phyloP scores from a whole-genome alignment of 1,140 invertebrate species.

The Meloidogyne hapla region DNA sequence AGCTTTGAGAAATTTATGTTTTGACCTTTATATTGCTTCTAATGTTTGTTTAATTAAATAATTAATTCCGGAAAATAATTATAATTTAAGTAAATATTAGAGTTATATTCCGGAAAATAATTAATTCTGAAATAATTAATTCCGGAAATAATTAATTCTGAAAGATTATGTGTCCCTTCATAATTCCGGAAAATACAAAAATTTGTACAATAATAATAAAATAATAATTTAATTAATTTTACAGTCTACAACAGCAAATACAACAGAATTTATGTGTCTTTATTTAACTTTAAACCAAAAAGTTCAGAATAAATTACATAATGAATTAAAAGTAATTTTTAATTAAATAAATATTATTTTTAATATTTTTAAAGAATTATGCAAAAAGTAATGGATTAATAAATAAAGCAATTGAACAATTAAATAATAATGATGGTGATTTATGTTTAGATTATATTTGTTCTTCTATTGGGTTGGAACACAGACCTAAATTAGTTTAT shows the following conservation, averaged over 20 bases:
- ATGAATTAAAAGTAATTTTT: constrained; percentile 26
- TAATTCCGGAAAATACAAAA: background rate
- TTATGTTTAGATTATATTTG: constrained; percentile 7
- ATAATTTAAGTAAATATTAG: too few relatives aligned
- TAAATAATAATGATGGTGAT: constrained; percentile 4
- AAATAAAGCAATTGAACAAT: background rate
- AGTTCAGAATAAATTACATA: constrained; percentile 12
- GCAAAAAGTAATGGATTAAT: background rate
- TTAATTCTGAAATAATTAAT: too few relatives aligned
- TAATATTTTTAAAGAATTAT: constrained; percentile 10
- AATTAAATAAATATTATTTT: background rate
- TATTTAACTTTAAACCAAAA: constrained; percentile 28
- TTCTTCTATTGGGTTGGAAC: constrained; percentile 18
- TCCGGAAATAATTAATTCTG: too few relatives aligned
- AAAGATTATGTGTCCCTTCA: too few relatives aligned
- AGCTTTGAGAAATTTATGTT: constrained; percentile 16
- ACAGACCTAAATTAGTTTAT: constrained; percentile 18
- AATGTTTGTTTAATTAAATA: background rate
- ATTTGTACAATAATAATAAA: background rate
- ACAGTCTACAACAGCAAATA: constrained; percentile 23
- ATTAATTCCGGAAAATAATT: too few relatives aligned
- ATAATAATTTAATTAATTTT: background rate
- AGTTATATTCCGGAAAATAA: too few relatives aligned
- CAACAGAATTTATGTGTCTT: constrained; percentile 17
- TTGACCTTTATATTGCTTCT: constrained; percentile 23